Conservation (phyloP, 2,113 vertebrate genomes). For the Pavo muticus region DNA sequence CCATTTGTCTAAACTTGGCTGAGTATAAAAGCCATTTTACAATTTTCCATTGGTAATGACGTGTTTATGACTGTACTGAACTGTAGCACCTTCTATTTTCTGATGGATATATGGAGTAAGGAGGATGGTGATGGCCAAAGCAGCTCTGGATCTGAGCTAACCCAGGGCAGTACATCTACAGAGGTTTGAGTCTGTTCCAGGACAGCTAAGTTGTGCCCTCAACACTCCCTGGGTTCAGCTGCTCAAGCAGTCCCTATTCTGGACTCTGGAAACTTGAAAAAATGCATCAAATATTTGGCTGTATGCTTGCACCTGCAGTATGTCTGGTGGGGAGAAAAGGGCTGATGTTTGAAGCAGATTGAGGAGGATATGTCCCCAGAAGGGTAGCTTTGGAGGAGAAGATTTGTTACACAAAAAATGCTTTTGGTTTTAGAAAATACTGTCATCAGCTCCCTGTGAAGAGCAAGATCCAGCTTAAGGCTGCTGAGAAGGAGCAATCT, state of each 20-base stretch:
- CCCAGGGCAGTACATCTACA: neutral
- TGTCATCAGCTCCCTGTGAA: neutral
- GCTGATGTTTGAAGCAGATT: neutral
- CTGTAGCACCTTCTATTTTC: conserved; percentile 45
- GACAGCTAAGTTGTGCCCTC: neutral
- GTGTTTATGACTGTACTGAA: conserved; percentile 57
- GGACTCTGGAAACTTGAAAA: neutral
- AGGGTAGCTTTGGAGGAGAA: neutral
- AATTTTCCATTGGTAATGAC: conserved; percentile 70
- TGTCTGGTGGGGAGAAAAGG: neutral
- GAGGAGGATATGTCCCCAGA: neutral
- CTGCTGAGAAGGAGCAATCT: neutral
- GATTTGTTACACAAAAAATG: neutral
- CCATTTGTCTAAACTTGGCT: conserved; percentile 73
- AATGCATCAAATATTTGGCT: neutral
- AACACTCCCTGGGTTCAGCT: neutral
- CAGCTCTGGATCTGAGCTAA: conserved; percentile 38
- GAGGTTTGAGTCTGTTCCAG: conserved; percentile 9
- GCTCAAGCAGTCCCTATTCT: neutral
- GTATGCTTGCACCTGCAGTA: neutral
- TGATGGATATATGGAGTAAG: conserved; percentile 31
- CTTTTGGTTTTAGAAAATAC: neutral
- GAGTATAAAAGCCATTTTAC: conserved; percentile 64
- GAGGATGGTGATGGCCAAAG: neutral
- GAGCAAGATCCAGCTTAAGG: neutral